Evolutionary conservation across 2,113 vertebrate species (phyloP).

Genomic region (Capra hircus): DNA sequence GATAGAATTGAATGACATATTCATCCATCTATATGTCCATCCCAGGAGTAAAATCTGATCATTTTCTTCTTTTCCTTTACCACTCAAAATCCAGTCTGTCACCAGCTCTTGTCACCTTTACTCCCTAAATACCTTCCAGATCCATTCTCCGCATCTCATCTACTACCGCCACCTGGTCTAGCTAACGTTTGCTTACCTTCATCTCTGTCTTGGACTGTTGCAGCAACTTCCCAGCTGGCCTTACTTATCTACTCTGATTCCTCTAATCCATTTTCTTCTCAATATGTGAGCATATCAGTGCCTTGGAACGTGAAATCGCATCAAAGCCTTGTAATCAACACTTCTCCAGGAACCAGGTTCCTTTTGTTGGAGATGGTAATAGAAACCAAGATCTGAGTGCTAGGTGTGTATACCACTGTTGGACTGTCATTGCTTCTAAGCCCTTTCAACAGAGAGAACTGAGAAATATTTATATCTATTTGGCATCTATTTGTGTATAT

Average conservation of each 20-base stretch:
- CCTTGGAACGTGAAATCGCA: neutral
- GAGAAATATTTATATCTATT: neutral
- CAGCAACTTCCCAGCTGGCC: neutral
- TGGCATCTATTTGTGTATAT: neutral
- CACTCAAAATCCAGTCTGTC: neutral
- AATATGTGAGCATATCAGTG: neutral
- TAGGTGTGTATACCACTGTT: neutral
- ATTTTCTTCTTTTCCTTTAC: neutral
- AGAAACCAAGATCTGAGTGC: neutral
- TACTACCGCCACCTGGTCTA: neutral
- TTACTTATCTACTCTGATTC: neutral
- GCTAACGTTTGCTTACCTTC: neutral
- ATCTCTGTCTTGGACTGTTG: neutral
- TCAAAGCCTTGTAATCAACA: neutral
- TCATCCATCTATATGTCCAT: neutral
- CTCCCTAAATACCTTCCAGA: neutral
- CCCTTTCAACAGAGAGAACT: neutral
- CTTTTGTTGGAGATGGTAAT: neutral
- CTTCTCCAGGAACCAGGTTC: neutral
- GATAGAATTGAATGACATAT: neutral
- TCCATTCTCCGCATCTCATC: neutral
- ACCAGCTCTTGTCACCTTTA: neutral
- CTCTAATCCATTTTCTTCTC: neutral
- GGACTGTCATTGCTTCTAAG: neutral
- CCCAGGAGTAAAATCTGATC: neutral